Base-by-base conservation (phyloP, 2,888 invertebrate genomes). In the Drosophila kuntzei region DNA sequence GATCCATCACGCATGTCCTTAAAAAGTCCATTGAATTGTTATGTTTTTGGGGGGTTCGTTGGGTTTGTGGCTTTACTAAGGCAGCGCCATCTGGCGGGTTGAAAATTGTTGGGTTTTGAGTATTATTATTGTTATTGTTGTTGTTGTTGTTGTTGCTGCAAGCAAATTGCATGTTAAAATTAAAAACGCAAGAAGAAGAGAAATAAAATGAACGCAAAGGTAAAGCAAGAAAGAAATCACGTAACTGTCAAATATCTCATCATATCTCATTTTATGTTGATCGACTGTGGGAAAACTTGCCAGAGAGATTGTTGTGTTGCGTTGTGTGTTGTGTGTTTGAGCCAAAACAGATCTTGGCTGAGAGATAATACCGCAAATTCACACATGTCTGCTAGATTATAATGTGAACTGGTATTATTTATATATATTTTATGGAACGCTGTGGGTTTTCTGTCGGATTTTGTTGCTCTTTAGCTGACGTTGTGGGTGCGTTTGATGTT, bases 201-300 rank as follows among this genome's bases (percentile, higher is more conserved):
- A 73, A 41, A 78, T 59, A 53, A 69, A 69, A 69, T n/a, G 14
- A 36, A 22, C 25, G 54, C 44, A 65, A 54, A 53, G 44, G 44
- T 47, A 58, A 53, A 41, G 63, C 78, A 64, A 63, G 71, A 76
- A 84, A 86, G 82, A 89, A 80, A 89, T 89, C 90, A 89, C 90
- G 90, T 89, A 89, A 85, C 87, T 87, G 90, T 89, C 90, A 89
- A 89, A 89, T 80, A 87, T 88, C 78, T 78, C 79, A 77, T 78
- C 87, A 83, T 89, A 83, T 87, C 80, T 74, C 78, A 79, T 81
- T 80, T 83, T 79, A 75, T 75, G 88, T 73, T 89, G 90, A 89
- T 89, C 80, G 78, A 89, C 79, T 84, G 89, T 89, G 89, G 82
- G 89, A 90, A 90, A 79, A 82, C 54, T 75, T 73, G 60, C 44